Percentiles rank a stretch among this genome's conserved stretches.
These are phyloP conservation scores for Agelaius tricolor DNA, from an alignment of 2,113 vertebrate genomes.

Conservation along the genomic window DNA sequence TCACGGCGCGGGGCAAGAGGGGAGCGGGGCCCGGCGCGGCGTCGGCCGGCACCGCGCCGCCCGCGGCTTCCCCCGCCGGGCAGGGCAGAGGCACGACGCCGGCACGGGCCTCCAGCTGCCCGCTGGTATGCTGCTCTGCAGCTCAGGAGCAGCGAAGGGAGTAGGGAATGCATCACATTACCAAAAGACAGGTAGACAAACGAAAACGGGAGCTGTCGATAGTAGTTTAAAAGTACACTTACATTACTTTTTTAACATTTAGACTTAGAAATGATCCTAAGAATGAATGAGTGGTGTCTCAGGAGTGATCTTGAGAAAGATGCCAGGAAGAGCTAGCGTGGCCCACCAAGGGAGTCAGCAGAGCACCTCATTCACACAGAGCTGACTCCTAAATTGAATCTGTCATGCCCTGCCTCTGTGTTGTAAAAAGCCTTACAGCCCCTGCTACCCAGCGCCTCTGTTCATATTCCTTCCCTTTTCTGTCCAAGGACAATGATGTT, in stretches of 20 bases:
- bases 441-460: background rate
- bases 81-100: fast-evolving
- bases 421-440: background rate
- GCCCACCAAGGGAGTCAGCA: too few species aligned
- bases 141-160: fast-evolving
- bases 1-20: too few species aligned
- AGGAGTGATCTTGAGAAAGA: background rate
- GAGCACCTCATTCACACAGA: fast-evolving
- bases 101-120: fast-evolving
- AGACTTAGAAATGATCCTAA: background rate
- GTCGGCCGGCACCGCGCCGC: fast-evolving
- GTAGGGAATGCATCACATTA: fast-evolving
- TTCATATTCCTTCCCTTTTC: background rate
- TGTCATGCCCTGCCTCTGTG: fast-evolving
- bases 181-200: fast-evolving
- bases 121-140: fast-evolving
- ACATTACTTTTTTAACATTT: fast-evolving
- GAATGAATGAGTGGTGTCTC: background rate
- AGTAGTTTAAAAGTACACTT: background rate
- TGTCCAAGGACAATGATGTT: fast-evolving
- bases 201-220: background rate
- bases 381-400: background rate
- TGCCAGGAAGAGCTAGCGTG: fast-evolving
- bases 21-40: background rate
- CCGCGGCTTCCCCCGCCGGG: background rate